Evolutionary conservation across 2,797 vertebrate species (phyloP), one percentile per base, ranked within the genome.

Genomic region (Alcedo atthis): DNA sequence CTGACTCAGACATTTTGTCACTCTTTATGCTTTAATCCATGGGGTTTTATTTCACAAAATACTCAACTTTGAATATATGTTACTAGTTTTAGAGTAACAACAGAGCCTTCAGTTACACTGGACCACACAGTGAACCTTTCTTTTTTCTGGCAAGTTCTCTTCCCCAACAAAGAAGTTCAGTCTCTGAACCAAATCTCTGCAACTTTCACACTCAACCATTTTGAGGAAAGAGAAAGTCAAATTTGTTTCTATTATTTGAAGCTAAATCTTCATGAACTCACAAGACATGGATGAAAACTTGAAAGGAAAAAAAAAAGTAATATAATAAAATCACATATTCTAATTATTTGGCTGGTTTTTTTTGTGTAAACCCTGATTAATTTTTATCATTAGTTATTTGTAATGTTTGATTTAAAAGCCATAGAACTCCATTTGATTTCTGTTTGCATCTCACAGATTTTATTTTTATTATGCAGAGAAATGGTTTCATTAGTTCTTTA

Each of bases 21-120:
- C 15, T 68, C 30, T 12, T 69, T 18, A 28, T 28, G 9, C 11
- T 79, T 76, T 32, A 63, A 59, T 49, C 17, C 12, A 8, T 8
- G 2, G 0, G 3, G 0, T 2, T 69, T 35, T 51, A 40, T 78
- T 69, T 57, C 24, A 57, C 20, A 75, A 62, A 57, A 6, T 21
- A 28, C 3, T 4, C 0, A 0, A 24, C 20, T 82, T 85, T 26
- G n/a, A 63, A 62, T 37, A 26, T 42, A 4, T 46, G 12, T 15
- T 33, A 40, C 17, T 8, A n/a, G 13, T 33, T 70, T 85, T n/a
- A 51, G 10, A 70, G 13, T 28, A 71, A 46, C 25, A 37, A 51
- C 8, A 20, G 21, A 79, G 15, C 5, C 10, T 43, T 68, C 25
- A 49, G 12, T 55, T 67, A 55, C 67, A 54, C 25, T 22, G 30